Percentiles rank a stretch among this genome's conserved stretches.
phyloP scores from a whole-genome alignment of 2,888 invertebrate species.

The Euzophera pinguis region DNA sequence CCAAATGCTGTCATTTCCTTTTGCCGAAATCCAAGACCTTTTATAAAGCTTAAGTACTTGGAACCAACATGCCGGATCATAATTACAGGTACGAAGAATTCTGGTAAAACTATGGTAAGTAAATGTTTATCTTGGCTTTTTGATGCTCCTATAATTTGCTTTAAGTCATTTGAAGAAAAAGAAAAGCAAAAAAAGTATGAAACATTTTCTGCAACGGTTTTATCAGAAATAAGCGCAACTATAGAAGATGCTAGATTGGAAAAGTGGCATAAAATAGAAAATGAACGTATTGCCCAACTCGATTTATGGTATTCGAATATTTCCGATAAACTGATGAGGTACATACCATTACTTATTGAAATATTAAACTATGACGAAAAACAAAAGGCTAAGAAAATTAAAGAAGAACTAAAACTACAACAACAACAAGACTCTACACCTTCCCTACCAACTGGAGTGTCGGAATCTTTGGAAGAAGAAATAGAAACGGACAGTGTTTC shows the following conservation, averaged over 20 bases:
- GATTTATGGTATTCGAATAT: constrained; percentile 52
- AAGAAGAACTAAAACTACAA: neutral
- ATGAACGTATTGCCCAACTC: constrained; percentile 47
- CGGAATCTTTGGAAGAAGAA: constrained; percentile 16
- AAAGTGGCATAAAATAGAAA: constrained; percentile 59
- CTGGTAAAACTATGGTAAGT: constrained; percentile 81
- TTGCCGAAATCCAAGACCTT: constrained; percentile 81
- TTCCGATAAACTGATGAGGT: constrained; percentile 31
- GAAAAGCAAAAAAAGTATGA: constrained; percentile 48
- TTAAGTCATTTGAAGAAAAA: constrained; percentile 35
- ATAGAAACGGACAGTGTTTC: constrained; percentile 5
- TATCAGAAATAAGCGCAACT: constrained; percentile 60
- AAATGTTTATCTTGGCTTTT: constrained; percentile 76
- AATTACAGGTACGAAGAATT: constrained; percentile 79
- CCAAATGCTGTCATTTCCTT: constrained; percentile 74
- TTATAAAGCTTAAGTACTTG: constrained; percentile 77
- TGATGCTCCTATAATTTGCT: constrained; percentile 65
- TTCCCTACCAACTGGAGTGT: too few species aligned
- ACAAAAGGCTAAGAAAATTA: constrained; percentile 16
- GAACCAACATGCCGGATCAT: constrained; percentile 80
- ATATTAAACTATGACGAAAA: constrained; percentile 21
- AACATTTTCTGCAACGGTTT: constrained; percentile 46
- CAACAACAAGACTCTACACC: neutral
- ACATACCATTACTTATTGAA: constrained; percentile 37
- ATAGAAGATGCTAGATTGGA: constrained; percentile 54